Evolutionary conservation across 2,113 vertebrate species (phyloP), one percentile per base, ranked within the genome.

Genomic region (Seriola aureovittata): DNA sequence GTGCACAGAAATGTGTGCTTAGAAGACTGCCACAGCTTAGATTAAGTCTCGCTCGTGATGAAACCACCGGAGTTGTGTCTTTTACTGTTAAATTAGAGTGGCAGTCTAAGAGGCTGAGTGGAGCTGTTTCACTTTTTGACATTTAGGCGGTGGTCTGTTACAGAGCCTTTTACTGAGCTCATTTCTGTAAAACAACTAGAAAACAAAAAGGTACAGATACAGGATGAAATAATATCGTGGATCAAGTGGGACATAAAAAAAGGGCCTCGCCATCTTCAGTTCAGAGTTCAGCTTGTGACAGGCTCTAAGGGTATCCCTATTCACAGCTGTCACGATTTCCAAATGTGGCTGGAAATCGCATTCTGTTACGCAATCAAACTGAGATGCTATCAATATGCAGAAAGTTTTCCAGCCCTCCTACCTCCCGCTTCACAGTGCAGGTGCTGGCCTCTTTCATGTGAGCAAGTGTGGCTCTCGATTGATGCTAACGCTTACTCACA

Each of bases 341-440:
- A 82, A 85, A 88, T 72, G 88, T 87, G 89, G 91, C 84, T 91
- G 90, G 87, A 94, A 93, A 93, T 93, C 85, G 86, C 76, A 75
- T 92, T 93, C 87, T 91, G 78, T 93, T 91, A 90, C 82, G 84
- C 80, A 93, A 72, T 82, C 75, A 16, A 59, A 82, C 29, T 54
- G 13, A 71, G 89, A 91, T 87, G n/a, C 57, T 54, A 91, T 88
- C 84, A 74, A 42, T 57, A 34, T 12, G 70, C 50, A 65, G 11
- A 76, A 81, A 58, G 71, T 88, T 92, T 93, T 92, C 92, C 89
- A 70, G 55, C 23, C 75, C 81, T 83, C 71, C 82, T 42, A 46
- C 78, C 8, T 3, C 70, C 55, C 4, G 29, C 75, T 62, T 58
- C 42, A n/a, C 10, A 0, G 5, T 68, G 80, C 93, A 93, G 93